Evolutionary conservation across 2,797 vertebrate species (phyloP).

Genomic region (Propithecus perrieri): DNA sequence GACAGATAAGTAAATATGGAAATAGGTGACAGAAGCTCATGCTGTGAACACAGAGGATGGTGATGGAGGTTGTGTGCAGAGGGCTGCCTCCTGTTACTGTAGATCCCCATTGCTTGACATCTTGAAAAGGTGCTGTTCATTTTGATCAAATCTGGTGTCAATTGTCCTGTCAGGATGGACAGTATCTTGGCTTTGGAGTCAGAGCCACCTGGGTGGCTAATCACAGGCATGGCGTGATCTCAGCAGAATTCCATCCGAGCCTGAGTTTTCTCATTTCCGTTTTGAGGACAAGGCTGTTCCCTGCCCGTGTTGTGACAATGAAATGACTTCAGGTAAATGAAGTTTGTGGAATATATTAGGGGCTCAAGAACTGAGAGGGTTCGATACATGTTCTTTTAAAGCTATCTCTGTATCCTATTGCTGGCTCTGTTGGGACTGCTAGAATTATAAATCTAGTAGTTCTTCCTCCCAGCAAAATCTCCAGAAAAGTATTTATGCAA

Average conservation of each 20-base stretch:
- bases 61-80: not conserved
- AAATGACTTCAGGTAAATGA: not conserved
- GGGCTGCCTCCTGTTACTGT: not conserved
- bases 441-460: not conserved
- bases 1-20: not conserved
- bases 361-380: not conserved
- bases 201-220: no score
- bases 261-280: not conserved
- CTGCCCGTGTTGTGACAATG: not conserved
- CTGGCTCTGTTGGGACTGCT: not conserved
- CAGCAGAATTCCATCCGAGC: not conserved
- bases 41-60: not conserved
- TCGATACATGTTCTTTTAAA: not conserved
- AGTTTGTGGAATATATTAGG: not conserved
- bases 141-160: not conserved
- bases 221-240: not conserved
- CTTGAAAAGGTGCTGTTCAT: not conserved
- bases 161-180: not conserved
- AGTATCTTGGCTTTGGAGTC: not conserved
- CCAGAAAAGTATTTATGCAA: not conserved
- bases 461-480: not conserved
- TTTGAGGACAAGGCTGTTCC: not conserved
- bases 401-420: not conserved
- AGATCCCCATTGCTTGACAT: not conserved
- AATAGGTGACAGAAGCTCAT: rapidly evolving